A percentile compares a stretch with the other conserved stretches of the same genome.
These are phyloP conservation scores for Dryocosmus kuriphilus DNA, from an alignment of 2,888 invertebrate species.

Conservation along the genomic window DNA sequence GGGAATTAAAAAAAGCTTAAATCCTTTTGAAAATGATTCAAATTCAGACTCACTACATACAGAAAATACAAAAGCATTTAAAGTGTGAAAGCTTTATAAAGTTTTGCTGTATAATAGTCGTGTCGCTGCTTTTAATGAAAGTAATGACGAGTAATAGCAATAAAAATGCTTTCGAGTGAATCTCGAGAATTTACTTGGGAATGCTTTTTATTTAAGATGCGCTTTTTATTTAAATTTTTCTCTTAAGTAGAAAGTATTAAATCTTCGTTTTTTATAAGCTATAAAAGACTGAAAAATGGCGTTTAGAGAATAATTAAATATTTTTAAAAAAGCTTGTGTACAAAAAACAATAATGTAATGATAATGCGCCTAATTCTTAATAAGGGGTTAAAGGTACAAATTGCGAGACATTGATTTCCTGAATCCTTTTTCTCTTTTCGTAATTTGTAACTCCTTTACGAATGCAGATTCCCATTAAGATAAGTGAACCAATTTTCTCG, in stretches of 20 bases:
- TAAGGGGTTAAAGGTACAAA: not conserved
- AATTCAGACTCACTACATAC: not conserved
- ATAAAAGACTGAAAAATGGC: too few species aligned
- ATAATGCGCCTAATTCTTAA: not conserved
- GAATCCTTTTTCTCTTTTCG: not conserved
- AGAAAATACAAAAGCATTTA: not conserved
- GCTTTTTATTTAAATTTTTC: not conserved
- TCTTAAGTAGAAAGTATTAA: not conserved
- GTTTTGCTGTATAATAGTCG: too few species aligned
- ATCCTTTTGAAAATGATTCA: not conserved
- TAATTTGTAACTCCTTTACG: not conserved
- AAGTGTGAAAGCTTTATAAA: too few species aligned
- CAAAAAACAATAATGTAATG: too few species aligned
- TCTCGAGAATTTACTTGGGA: too few species aligned
- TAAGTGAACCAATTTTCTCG: slow-evolving; percentile 24
- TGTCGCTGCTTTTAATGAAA: not conserved
- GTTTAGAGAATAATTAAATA: too few species aligned
- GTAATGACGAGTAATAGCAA: not conserved
- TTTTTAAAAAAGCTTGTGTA: too few species aligned
- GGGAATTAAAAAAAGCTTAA: not conserved
- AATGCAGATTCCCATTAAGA: slow-evolving; percentile 10
- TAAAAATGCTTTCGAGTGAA: not conserved
- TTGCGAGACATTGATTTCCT: not conserved
- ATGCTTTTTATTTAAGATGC: not conserved
- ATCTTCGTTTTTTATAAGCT: too few species aligned